Percentiles rank a stretch among this genome's conserved stretches.
These are phyloP conservation scores for Cyphomyrus discorhynchus DNA, from an alignment of 2,113 vertebrate genomes.

Conservation along the genomic window DNA sequence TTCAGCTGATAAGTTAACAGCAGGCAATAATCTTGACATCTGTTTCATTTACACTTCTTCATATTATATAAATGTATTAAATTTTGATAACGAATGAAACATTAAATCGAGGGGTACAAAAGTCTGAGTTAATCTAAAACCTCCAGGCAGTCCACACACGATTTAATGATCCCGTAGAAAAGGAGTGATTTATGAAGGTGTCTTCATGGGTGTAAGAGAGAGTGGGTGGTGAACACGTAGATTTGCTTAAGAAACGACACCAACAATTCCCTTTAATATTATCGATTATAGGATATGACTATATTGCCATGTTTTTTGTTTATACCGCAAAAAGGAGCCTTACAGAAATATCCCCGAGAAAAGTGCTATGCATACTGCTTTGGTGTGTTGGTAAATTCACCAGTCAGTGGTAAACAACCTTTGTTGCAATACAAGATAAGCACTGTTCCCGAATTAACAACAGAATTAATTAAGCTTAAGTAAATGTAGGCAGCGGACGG, in stretches of 20 bases:
- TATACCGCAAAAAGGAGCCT: background rate
- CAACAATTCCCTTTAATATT: background rate
- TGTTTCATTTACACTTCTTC: background rate
- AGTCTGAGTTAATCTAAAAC: background rate
- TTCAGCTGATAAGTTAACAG: constrained; percentile 3
- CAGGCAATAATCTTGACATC: background rate
- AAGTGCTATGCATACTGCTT: background rate
- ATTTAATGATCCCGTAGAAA: background rate
- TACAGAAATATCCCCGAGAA: background rate
- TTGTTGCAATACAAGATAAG: constrained; percentile 2
- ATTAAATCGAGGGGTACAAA: background rate
- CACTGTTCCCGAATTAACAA: background rate
- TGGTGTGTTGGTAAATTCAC: background rate
- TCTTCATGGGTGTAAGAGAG: background rate
- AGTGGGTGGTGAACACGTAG: background rate
- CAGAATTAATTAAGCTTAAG: background rate
- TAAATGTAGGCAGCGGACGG: background rate
- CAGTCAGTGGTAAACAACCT: background rate
- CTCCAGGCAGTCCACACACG: background rate
- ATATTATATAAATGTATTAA: background rate
- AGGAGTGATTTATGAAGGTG: constrained; percentile 12
- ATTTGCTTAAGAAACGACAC: background rate
- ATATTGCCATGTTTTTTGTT: background rate
- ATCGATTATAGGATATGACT: background rate
- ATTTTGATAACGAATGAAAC: background rate